Percentiles rank a stretch among this genome's conserved stretches.
These are phyloP conservation scores for Portunus trituberculatus DNA, from an alignment of 1,140 invertebrate species.

Conservation along the genomic window DNA sequence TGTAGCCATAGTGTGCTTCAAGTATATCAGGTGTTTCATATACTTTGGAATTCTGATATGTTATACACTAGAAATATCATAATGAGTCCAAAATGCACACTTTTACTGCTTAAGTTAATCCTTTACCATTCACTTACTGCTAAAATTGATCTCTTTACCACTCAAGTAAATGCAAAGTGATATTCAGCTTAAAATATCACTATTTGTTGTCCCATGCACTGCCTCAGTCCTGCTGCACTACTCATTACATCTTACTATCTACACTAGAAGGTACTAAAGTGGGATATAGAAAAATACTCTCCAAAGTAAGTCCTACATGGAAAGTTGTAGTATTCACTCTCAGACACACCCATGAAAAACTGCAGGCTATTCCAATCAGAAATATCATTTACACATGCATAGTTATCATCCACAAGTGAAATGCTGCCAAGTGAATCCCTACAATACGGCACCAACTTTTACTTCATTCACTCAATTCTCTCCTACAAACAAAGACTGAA, in stretches of 20 bases:
- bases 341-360: not conserved
- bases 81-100: too few species aligned
- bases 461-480: not conserved
- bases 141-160: too few species aligned
- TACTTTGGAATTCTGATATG: too few species aligned
- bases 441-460: not conserved
- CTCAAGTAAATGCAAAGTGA: too few species aligned
- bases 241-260: not conserved
- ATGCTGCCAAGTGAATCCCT: not conserved
- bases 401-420: not conserved
- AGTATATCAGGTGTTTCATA: too few species aligned
- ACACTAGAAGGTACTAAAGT: conserved; percentile 7
- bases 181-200: too few species aligned
- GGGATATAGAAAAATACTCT: not conserved
- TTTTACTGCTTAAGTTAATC: too few species aligned
- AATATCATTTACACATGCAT: not conserved
- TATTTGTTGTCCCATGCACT: too few species aligned
- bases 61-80: too few species aligned
- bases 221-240: not conserved
- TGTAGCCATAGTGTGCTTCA: too few species aligned
- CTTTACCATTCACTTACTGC: too few species aligned
- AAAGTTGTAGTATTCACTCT: conserved; percentile 15
- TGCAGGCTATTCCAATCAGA: not conserved
- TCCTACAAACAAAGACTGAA: not conserved
- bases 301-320: not conserved